Evolutionary conservation across 2,888 invertebrate species (phyloP).

Genomic region (Nowickia ferox): DNA sequence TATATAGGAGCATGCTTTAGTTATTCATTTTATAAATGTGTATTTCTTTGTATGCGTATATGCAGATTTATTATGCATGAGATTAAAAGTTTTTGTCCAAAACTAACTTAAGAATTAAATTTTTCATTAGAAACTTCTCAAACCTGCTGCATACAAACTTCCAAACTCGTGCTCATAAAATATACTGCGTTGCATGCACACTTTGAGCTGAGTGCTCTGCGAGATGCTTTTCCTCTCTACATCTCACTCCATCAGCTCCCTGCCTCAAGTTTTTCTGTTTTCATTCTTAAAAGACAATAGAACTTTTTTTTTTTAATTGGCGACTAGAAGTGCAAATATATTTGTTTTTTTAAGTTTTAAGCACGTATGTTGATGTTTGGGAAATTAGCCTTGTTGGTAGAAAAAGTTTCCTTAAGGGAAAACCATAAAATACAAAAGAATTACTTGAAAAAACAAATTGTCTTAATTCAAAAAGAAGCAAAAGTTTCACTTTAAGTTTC

Average conservation of each 20-base stretch:
- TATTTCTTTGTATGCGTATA: constrained; percentile 15
- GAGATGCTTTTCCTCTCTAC: background rate
- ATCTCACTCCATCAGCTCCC: background rate
- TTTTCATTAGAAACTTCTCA: constrained; percentile 72
- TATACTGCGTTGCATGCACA: background rate
- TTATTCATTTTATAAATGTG: constrained; percentile 29
- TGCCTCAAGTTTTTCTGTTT: background rate
- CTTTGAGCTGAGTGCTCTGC: background rate
- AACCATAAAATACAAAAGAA: constrained; percentile 26
- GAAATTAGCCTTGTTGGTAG: constrained; percentile 64
- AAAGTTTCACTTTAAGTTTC: constrained; percentile 50
- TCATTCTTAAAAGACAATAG: constrained; percentile 39
- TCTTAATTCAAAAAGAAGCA: constrained; percentile 49
- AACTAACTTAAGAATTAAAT: constrained; percentile 74
- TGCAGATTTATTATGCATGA: constrained; percentile 75
- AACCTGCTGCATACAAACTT: constrained; percentile 4
- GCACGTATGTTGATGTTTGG: constrained; percentile 68
- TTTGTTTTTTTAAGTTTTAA: constrained; percentile 48
- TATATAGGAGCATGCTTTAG: background rate
- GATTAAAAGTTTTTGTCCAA: constrained; percentile 74
- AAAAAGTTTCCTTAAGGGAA: constrained; percentile 63
- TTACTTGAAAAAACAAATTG: constrained; percentile 62
- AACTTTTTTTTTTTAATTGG: constrained; percentile 17
- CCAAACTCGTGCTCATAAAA: background rate
- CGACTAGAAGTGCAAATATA: constrained; percentile 42